Evolutionary conservation across 2,797 vertebrate genomes (phyloP), one percentile per base, ranked within the genome.

Genomic region (Darevskia nairensis): DNA sequence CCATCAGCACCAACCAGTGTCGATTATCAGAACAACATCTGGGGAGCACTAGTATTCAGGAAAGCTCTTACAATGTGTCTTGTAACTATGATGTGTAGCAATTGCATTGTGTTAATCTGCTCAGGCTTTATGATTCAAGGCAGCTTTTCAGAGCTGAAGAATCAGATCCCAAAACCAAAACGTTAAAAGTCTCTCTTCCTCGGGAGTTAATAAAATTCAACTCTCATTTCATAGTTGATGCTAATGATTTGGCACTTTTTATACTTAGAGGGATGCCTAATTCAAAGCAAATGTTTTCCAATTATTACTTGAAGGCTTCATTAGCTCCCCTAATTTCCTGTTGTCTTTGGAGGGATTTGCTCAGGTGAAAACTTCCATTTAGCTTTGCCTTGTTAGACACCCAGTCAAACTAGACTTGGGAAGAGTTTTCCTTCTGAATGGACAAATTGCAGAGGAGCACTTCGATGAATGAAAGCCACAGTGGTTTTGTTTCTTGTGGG

Each of bases 271-370:
- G 6, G 11, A 21, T 89, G 68, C 91, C 86, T 93, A 91, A 32
- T 91, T 93, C 50, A 91, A 93, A 92, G 64, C 50, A 94, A 94
- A 93, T 90, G 1, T 92, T 94, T 95, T 86, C 85, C 78, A 86
- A 78, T 93, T 76, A 90, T 94, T 93, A 69, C 71, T 88, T 92
- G 86, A 88, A 94, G 88, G 78, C 88, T 86, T 94, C 91, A 89
- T 95, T 95, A 93, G n/a, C 86, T 91, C 85, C 80, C 79, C 39
- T 90, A 86, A 91, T 91, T 90, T 90, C 85, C 29, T 90, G 44
- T 78, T 21, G 39, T 89, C 61, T 93, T 92, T 84, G 21, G 29
- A 88, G 64, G 68, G 87, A 85, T 89, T 91, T 88, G 46, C 64
- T 86, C 87, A 91, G 76, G 81, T 89, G 61, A 80, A 88, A 80